phyloP scores from a whole-genome alignment of 2,113 vertebrate species.

The Thunnus thynnus region DNA sequence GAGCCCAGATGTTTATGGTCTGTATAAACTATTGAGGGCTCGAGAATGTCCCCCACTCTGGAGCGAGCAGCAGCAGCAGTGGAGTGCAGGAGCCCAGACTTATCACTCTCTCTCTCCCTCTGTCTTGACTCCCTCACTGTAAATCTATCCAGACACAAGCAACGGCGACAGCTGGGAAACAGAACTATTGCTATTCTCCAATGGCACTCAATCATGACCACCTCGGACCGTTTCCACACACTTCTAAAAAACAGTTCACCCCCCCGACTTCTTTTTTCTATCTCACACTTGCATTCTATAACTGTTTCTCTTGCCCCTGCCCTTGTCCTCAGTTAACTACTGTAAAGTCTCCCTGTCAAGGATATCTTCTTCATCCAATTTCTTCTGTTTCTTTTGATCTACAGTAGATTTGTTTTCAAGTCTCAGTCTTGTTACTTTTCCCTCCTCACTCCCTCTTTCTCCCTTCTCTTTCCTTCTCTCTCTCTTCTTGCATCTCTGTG shows the following conservation, averaged over 20 bases:
- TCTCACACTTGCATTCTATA: slow-evolving; percentile 33
- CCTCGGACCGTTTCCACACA: slow-evolving; percentile 67
- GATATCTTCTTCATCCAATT: slow-evolving; percentile 12
- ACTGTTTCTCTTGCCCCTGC: slow-evolving; percentile 38
- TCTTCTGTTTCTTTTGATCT: slow-evolving; percentile 24
- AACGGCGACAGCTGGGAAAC: slow-evolving; percentile 80
- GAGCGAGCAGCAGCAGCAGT: slow-evolving; percentile 59
- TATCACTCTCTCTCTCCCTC: slow-evolving; percentile 73
- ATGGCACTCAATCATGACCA: slow-evolving; percentile 74
- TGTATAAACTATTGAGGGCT: slow-evolving; percentile 86
- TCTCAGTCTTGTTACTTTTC: slow-evolving; percentile 18
- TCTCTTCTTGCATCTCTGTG: slow-evolving; percentile 35
- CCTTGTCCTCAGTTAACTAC: slow-evolving; percentile 54
- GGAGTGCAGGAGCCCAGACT: slow-evolving; percentile 78
- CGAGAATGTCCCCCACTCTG: slow-evolving; percentile 83
- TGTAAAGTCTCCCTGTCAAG: slow-evolving; percentile 8
- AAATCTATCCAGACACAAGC: slow-evolving; percentile 80
- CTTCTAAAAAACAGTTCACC: slow-evolving; percentile 44
- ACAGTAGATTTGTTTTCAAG: slow-evolving; percentile 3
- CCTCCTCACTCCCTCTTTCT: background rate
- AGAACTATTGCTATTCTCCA: slow-evolving; percentile 78
- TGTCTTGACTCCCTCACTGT: slow-evolving; percentile 70
- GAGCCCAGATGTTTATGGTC: slow-evolving; percentile 86
- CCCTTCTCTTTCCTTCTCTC: background rate
- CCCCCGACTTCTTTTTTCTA: slow-evolving; percentile 21